Evolutionary conservation across 1,140 invertebrate species (phyloP), one percentile per base, ranked within the genome.

Genomic region (Cyrtorhinus lividipennis): DNA sequence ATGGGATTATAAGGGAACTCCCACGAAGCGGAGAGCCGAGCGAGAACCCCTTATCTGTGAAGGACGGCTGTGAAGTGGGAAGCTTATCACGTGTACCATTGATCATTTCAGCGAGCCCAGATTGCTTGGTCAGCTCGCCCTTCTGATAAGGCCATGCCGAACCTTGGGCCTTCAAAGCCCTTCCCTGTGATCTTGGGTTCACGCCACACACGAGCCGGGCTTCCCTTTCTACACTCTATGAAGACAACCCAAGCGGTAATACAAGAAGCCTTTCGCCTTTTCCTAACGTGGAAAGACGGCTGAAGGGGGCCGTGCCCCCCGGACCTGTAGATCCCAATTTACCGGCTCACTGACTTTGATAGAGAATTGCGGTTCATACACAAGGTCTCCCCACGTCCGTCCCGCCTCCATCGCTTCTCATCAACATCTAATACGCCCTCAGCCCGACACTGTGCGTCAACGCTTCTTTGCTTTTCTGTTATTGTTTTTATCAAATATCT

Each of bases 301-400:
- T 38, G 30, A 20, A 53, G 48, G 48, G 48, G 20, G 10, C 20
- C 18, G 5, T 15, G 5, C 48, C 48, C 48, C 18, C 48, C 5
- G 48, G 48, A 53, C 48, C 48, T 53, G 48, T 53, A 53, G 48
- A 53, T 53, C 48, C 48, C 48, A 53, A 53, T 53, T 53, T 53
- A 53, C 48, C 48, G 20, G 48, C 8, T 20, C 48, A 53, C 48
- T 53, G 48, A 53, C 48, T 53, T 53, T 53, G 48, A 53, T 53
- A 53, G 48, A 53, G 48, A 53, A 53, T 53, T 53, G 48, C 48
- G 48, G 48, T 53, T 53, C 48, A 53, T 53, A 53, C n/a, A n/a
- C 48, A 53, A 53, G 48, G 48, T 53, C 20, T 53, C 48, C 20
- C 48, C 48, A 10, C 20, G 10, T 53, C 48, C 48, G 10, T 22